Conservation (phyloP, 2,113 vertebrate genomes). For the Zosterops pallidus region DNA sequence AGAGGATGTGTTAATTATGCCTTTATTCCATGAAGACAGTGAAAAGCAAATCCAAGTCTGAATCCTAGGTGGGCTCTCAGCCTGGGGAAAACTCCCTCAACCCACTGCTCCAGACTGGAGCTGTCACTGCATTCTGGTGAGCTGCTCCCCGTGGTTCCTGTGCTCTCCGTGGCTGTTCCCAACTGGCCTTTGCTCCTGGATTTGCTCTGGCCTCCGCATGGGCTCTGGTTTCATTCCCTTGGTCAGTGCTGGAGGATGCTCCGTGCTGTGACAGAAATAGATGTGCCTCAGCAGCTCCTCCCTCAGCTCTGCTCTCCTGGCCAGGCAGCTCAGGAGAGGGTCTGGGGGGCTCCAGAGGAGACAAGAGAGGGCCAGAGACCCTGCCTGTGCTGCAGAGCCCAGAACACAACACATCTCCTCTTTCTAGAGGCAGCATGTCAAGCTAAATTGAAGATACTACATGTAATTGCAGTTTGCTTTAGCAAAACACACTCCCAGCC, state of each 20-base stretch:
- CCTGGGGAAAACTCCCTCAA: neutral
- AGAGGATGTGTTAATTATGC: neutral
- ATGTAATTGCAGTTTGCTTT: slow-evolving; percentile 41
- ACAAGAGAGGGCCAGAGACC: neutral
- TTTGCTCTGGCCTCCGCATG: neutral
- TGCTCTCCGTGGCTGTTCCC: neutral
- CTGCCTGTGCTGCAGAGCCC: neutral
- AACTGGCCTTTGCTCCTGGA: neutral
- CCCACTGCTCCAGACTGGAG: fast-evolving
- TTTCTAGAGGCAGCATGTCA: neutral
- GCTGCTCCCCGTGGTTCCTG: neutral
- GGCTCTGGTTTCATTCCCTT: neutral
- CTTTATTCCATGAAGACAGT: neutral
- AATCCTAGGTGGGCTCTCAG: neutral
- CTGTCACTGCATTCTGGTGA: fast-evolving
- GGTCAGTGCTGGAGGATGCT: neutral
- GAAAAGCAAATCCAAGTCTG: neutral
- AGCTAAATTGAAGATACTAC: slow-evolving; percentile 13
- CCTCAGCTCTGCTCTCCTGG: neutral
- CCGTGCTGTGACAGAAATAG: neutral
- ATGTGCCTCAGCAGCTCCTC: neutral
- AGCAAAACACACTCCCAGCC: neutral
- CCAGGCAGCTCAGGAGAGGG: neutral
- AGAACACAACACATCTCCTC: neutral
- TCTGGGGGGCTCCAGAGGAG: neutral